Conservation (phyloP, 35 echinoderm and acorn worm genomes). For the Heliocidaris tuberculata region DNA sequence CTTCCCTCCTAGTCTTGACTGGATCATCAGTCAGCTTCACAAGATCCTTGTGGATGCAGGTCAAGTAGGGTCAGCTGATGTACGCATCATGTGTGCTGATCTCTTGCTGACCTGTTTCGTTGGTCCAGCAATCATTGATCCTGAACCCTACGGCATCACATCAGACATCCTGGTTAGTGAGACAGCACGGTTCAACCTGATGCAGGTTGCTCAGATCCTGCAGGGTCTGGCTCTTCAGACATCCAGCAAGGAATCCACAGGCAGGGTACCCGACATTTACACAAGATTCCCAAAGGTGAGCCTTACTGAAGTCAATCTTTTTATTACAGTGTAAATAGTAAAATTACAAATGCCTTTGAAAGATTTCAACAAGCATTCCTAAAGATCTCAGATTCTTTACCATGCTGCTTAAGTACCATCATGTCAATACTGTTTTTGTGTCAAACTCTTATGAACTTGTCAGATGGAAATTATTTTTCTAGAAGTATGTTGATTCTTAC, state of each 20-base stretch:
- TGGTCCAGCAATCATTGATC: conserved; percentile 89
- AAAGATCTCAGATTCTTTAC: too few relatives aligned
- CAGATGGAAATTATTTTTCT: too few relatives aligned
- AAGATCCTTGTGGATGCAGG: conserved; percentile 78
- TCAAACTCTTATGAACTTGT: too few relatives aligned
- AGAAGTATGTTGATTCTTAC: too few relatives aligned
- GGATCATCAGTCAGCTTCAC: conserved; percentile 91
- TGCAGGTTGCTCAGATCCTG: conserved; percentile 94
- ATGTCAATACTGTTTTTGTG: too few relatives aligned
- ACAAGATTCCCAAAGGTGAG: conserved; percentile 83
- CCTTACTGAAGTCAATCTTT: too few relatives aligned
- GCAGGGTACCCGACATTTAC: conserved; percentile 63
- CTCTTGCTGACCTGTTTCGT: conserved; percentile 84
- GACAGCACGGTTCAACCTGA: conserved; percentile 87
- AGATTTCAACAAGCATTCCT: too few relatives aligned
- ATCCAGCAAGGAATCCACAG: conserved; percentile 26
- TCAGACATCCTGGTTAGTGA: conserved; percentile 94
- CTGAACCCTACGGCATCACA: conserved; percentile 88
- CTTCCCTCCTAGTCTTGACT: conserved; percentile 91
- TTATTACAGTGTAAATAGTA: background rate
- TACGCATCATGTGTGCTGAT: conserved; percentile 88
- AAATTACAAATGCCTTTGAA: too few relatives aligned
- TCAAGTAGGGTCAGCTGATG: conserved; percentile 60
- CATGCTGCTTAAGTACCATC: too few relatives aligned
- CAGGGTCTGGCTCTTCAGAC: conserved; percentile 83